phyloP scores from a whole-genome alignment of 2,113 vertebrate species.

The Hippocampus guttulatus region DNA sequence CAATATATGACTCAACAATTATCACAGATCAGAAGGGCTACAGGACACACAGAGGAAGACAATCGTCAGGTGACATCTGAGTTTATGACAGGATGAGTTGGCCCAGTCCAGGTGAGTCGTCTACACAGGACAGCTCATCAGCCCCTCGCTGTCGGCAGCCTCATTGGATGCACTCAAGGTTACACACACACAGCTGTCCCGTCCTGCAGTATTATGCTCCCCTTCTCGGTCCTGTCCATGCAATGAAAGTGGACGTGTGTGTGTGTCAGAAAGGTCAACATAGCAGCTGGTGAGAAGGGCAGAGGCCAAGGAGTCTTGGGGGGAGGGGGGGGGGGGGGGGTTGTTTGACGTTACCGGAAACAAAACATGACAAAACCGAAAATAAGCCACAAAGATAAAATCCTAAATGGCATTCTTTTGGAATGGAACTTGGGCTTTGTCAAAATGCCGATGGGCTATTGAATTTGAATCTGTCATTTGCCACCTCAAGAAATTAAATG shows the following conservation, averaged over 20 bases:
- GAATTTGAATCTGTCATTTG: too few relatives aligned
- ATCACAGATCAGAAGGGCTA: not conserved
- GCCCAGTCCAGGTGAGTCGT: constrained; percentile 52
- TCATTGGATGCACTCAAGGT: constrained; percentile 38
- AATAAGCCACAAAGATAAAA: not conserved
- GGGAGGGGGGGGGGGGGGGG: too few relatives aligned
- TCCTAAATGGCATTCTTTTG: too few relatives aligned
- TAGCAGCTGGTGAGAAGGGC: constrained; percentile 37
- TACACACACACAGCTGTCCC: constrained; percentile 54
- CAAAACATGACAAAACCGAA: not conserved
- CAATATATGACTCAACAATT: too few relatives aligned
- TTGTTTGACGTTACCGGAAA: not conserved
- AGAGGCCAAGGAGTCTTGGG: not conserved
- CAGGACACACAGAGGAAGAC: not conserved
- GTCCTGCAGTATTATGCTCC: constrained; percentile 23
- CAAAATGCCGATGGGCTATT: too few relatives aligned
- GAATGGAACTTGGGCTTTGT: too few relatives aligned
- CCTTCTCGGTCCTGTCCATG: constrained; percentile 6
- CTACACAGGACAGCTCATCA: constrained; percentile 40
- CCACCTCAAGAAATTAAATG: too few relatives aligned
- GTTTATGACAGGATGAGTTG: constrained; percentile 21
- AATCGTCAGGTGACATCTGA: constrained; percentile 18
- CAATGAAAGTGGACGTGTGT: constrained; percentile 26
- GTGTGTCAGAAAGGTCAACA: constrained; percentile 27
- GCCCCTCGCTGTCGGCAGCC: constrained; percentile 1